phyloP scores from a whole-genome alignment of 2,888 invertebrate species.

The Ectemnius continuus region DNA sequence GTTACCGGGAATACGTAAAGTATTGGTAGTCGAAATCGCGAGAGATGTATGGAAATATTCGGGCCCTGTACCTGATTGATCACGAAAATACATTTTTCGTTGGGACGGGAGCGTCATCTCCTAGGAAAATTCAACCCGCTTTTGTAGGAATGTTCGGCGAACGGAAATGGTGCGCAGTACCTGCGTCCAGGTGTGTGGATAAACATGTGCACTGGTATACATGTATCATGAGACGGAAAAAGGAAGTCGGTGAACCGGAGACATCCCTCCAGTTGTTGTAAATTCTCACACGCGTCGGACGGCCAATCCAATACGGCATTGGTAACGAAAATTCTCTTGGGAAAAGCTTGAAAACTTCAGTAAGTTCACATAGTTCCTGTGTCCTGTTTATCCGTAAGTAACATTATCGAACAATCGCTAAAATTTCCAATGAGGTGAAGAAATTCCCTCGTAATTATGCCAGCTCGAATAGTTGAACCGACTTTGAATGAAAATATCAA shows the following conservation, averaged over 20 bases:
- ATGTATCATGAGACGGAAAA: not conserved
- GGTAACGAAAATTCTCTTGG: conserved; percentile 21
- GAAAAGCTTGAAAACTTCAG: conserved; percentile 16
- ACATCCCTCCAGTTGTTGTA: conserved; percentile 35
- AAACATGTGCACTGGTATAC: not conserved
- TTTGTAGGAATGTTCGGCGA: not conserved
- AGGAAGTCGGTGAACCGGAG: not conserved
- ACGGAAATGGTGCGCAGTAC: not conserved
- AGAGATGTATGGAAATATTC: conserved; percentile 27
- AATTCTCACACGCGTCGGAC: conserved; percentile 7
- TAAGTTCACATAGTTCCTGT: not conserved
- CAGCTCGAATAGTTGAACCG: too few relatives aligned
- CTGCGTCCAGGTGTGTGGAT: not conserved
- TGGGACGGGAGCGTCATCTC: conserved; percentile 14
- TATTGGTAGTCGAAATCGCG: conserved; percentile 8
- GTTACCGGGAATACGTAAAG: not conserved
- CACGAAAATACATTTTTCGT: conserved; percentile 23
- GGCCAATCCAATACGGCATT: not conserved
- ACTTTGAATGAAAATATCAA: too few relatives aligned
- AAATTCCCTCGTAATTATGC: too few relatives aligned
- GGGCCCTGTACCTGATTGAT: conserved; percentile 6
- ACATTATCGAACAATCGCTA: not conserved
- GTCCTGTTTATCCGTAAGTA: not conserved
- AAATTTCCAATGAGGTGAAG: too few relatives aligned
- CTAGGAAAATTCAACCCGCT: conserved; percentile 38